These are phyloP conservation scores for Manacus vitellinus DNA, from an alignment of 2,113 vertebrate species.

Conservation along the genomic window DNA sequence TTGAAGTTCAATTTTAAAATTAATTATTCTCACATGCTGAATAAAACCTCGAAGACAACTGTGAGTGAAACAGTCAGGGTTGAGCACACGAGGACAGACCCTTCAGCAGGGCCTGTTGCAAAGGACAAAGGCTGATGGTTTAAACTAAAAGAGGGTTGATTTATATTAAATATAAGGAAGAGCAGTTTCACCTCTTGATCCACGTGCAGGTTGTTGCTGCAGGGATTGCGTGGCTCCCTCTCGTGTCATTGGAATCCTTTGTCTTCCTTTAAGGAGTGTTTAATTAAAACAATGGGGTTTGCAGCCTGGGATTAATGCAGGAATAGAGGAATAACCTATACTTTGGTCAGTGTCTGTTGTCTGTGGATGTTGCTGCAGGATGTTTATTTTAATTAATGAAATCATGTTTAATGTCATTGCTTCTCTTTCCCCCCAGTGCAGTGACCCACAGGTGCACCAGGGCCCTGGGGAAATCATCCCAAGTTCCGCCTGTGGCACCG, in stretches of 20 bases:
- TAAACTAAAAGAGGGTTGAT: not conserved
- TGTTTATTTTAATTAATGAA: not conserved
- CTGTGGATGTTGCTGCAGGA: not conserved
- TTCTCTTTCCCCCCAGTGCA: not conserved
- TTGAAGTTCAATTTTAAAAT: not conserved
- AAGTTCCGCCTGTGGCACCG: not conserved
- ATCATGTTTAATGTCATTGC: rapidly evolving
- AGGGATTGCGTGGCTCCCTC: not conserved
- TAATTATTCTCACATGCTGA: not conserved
- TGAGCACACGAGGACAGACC: not conserved
- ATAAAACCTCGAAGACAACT: not conserved
- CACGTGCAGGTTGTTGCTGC: rapidly evolving
- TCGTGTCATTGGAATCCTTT: not conserved
- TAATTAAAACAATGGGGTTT: not conserved
- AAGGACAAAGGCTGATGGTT: not conserved
- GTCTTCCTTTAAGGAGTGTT: not conserved
- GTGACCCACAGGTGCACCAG: not conserved
- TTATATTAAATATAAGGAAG: not conserved
- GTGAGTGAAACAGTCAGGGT: not conserved
- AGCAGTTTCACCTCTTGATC: not conserved
- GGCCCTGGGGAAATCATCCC: not conserved
- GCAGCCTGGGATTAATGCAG: not conserved
- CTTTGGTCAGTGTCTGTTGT: not conserved
- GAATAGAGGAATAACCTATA: rapidly evolving
- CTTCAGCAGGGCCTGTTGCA: not conserved